Evolutionary conservation across 2,113 vertebrate species (phyloP), one percentile per base, ranked within the genome.

Genomic region (Stictonetta naevosa): DNA sequence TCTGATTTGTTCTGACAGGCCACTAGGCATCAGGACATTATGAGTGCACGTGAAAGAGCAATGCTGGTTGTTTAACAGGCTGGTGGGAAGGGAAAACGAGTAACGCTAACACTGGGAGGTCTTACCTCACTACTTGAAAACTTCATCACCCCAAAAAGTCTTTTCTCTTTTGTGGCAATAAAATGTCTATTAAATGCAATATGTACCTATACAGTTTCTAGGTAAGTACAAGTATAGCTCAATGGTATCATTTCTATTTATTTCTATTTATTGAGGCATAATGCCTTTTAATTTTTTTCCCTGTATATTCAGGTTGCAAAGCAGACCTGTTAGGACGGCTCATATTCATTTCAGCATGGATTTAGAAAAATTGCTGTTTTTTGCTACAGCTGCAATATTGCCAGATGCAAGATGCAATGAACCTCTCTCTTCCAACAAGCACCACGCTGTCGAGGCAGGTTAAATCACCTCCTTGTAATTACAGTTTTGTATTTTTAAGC

Each of bases 1-100:
- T 75, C 52, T 63, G 36, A 56, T 93, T 82, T 93, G 56, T 82
- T 53, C 83, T 95, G 69, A 34, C 80, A 93, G 81, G 78, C 34
- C 16, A 34, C 36, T 75, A 6, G 0, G 29, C 29, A 60, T 63
- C 23, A 18, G 53, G 36, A 4, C 53, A 58, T 44, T 55, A 59
- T 16, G 34, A 4, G 25, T 13, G 6, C 20, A 62, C 0, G 0
- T 26, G 56, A 33, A 52, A 90, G 26, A 7, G 13, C 13, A 90
- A 67, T 21, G 44, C 33, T 55, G 38, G 21, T 40, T 11, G 1
- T 53, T 77, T 69, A 50, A 28, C 36, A 56, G 33, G 22, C 28
- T 59, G 62, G 9, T 46, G 22, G 36, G 40, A 74, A 88, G 22
- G 8, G 18, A 20, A 48, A 10, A 9, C 66, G 20, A 50, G 42